Base-by-base conservation (phyloP, 2,797 vertebrate genomes). In the Syngnathus rostellatus region DNA sequence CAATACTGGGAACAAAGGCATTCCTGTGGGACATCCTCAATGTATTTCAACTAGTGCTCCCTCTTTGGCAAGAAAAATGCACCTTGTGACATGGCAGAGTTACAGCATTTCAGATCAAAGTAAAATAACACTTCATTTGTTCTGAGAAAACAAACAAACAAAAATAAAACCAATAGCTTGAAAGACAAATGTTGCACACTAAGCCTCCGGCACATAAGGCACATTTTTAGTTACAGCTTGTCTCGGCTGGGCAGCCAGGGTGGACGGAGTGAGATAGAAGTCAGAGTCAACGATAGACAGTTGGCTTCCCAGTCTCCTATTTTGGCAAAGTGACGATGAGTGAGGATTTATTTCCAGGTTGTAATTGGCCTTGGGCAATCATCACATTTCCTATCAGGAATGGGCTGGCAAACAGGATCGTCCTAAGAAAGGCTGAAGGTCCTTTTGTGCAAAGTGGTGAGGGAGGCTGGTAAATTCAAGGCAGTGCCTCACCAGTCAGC, bases 401-500 rank as follows among this genome's bases (percentile, higher is more conserved):
- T 6, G 25, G 16, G 14, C 25, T 57, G 25, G 37, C 25, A 57
- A 14, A 58, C 31, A 31, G 23, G 23, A 53, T 8, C 3, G 23
- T 7, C 23, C 53, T 6, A 55, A 53, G 43, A n/a, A 53, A 53
- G 21, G 50, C 50, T n/a, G 8, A 12, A 7, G 21, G 23, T 55
- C 53, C 23, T 5, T 55, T 55, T 43, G 70, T 10, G 14, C 16
- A 6, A 48, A 19, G 60, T 55, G 50, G 74, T 70, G 57, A 17
- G 73, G 4, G 67, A 41, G 31, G 68, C 31, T 63, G 54, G 45
- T 63, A 69, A 63, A 62, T 43, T 90, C 81, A 90, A n/a, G 80
- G 83, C 77, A 92, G 55, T 68, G 93, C 93, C 88, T 94, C 94
- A 89, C 93, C 97, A 63, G 80, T 81, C 8, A 99, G 92, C 58